Conservation (phyloP, 2,113 vertebrate genomes). For the Microcebus jonahi region DNA sequence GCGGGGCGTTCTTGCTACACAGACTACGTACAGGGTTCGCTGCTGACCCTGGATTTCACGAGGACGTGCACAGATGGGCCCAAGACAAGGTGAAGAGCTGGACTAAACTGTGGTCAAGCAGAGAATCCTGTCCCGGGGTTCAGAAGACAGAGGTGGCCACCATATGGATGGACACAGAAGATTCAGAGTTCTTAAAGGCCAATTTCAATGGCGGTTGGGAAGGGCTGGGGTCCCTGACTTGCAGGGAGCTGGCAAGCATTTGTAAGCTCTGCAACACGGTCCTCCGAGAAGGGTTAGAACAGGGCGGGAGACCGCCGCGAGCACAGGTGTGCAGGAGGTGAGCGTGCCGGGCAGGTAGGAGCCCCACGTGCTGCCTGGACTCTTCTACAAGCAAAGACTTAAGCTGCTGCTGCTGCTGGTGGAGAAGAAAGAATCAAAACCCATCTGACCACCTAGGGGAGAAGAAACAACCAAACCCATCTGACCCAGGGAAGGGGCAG, state of each 20-base stretch:
- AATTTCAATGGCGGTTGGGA: background rate
- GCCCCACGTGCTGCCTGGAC: background rate
- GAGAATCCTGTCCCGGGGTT: background rate
- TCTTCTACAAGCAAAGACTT: too few relatives aligned
- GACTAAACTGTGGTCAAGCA: too few relatives aligned
- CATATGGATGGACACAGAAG: background rate
- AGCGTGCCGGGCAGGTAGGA: background rate
- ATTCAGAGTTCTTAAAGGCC: background rate
- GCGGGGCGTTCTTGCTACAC: background rate
- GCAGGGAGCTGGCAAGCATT: background rate
- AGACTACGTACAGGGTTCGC: background rate
- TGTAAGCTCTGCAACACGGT: background rate
- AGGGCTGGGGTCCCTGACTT: background rate
- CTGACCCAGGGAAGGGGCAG: background rate
- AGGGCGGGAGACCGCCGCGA: too few relatives aligned
- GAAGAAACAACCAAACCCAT: background rate
- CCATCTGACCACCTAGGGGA: background rate
- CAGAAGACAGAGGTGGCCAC: background rate
- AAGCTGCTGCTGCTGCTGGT: background rate
- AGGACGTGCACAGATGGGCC: background rate
- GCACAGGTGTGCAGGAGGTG: too few relatives aligned
- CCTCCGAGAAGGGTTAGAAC: background rate
- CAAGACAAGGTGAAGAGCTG: background rate
- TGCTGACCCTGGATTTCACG: background rate
- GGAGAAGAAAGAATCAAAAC: background rate